These are phyloP conservation scores for Sporophila hypoxantha DNA, from an alignment of 2,113 vertebrate species.

Conservation along the genomic window DNA sequence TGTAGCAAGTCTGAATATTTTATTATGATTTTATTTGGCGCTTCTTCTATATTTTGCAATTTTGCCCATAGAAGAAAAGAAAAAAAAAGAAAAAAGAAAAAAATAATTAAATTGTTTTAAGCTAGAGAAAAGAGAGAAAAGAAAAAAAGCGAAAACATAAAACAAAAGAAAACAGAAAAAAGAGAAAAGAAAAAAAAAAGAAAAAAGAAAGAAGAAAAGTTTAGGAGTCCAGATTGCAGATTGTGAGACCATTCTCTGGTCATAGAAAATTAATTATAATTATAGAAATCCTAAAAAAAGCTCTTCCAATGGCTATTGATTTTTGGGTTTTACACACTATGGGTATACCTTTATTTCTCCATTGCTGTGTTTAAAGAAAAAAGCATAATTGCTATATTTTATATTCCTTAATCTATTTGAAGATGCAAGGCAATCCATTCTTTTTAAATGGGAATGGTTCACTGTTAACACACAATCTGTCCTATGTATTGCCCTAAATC, in stretches of 20 bases:
- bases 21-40: neutral
- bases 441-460: neutral
- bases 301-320: neutral
- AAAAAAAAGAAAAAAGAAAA: neutral
- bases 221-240: neutral
- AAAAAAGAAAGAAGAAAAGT: too few relatives aligned
- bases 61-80: neutral
- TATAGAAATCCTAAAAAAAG: neutral
- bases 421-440: neutral
- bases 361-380: neutral
- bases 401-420: neutral
- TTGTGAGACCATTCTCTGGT: neutral
- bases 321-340: neutral
- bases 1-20: neutral
- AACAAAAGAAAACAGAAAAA: neutral
- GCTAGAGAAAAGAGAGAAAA: neutral
- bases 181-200: neutral
- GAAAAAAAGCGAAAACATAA: neutral
- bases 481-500: constrained; percentile 3
- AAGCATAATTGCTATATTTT: neutral
- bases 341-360: neutral
- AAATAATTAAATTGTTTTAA: neutral
- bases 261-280: neutral
- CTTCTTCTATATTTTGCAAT: neutral
- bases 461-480: neutral